Percentiles rank a stretch among this genome's conserved stretches.
phyloP scores from a whole-genome alignment of 2,888 invertebrate species.

The Leucoma salicis region DNA sequence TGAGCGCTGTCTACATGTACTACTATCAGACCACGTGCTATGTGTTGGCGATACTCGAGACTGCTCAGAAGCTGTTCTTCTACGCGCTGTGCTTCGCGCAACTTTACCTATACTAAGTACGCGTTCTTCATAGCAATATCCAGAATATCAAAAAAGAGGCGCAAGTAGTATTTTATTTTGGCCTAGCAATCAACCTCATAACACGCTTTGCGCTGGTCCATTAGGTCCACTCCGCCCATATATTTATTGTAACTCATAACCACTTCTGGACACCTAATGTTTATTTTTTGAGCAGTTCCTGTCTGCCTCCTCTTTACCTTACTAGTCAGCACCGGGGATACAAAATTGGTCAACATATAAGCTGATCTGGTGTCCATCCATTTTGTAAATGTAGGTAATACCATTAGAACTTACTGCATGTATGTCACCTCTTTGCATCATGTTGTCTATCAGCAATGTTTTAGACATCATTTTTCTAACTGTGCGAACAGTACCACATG shows the following conservation, averaged over 20 bases:
- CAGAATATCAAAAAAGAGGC: constrained; percentile 21
- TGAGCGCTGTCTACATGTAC: constrained; percentile 14
- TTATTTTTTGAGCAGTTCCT: constrained; percentile 24
- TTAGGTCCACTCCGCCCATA: constrained; percentile 17
- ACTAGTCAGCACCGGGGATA: constrained; percentile 22
- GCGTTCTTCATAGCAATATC: constrained; percentile 16
- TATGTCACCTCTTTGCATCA: constrained; percentile 5
- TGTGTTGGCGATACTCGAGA: constrained; percentile 24
- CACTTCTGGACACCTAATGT: constrained; percentile 24
- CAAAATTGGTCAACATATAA: constrained; percentile 27
- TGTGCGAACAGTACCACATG: constrained; percentile 24
- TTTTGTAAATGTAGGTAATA: not conserved
- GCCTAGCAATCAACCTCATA: constrained; percentile 26
- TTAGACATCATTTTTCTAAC: constrained; percentile 3
- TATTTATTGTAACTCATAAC: constrained; percentile 15
- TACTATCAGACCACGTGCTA: constrained; percentile 16
- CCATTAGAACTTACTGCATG: not conserved
- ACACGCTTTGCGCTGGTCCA: constrained; percentile 21
- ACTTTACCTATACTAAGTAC: not conserved
- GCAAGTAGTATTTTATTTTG: constrained; percentile 24
- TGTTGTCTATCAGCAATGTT: constrained; percentile 1
- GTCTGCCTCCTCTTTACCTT: constrained; percentile 17
- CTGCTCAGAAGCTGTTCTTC: constrained; percentile 11
- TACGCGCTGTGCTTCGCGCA: not conserved
- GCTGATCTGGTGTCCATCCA: constrained; percentile 26